Base-by-base conservation (phyloP, 2,113 vertebrate species). In the Gambusia holbrooki region DNA sequence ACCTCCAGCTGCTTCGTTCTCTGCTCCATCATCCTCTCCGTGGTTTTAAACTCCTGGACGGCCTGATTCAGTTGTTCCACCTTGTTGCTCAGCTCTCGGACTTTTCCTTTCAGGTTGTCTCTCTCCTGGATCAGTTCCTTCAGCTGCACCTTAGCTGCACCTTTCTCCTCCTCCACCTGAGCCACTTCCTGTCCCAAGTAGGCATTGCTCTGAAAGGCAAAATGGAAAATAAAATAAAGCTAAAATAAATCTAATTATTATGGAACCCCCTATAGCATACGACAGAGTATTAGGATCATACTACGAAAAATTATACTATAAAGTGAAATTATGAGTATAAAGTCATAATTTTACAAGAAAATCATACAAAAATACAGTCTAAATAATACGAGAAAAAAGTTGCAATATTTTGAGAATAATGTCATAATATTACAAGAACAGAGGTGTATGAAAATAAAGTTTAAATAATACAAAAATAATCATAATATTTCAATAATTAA, bases 1-100 rank as follows among this genome's bases (percentile, higher is more conserved):
- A 95, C 94, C 93, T 89, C 91, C 48, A 94, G 92, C 83, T 92
- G 90, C 74, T 92, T 89, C 12, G 85, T 71, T 27, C 80, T 88
- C 73, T 92, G 92, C 77, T 87, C 87, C 81, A 94, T 83, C 19
- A 82, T 90, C 4, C 80, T 88, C 89, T 94, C 91, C 11, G 87
- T 76, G 54, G 28, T 81, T 62, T 89, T 86, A 1, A 66, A 83
- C 73, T 95, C 89, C 76, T 91, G 90, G 70, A 92, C 66, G 6
- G 73, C 64, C 62, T 86, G 83, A 73, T 51, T 91, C 73, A 95
- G 90, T 58, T 91, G 85, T 62, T 91, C 92, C 78, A 93, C 84
- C 71, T 89, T 93, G 70, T 75, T 86, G 83, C 81, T 90, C 80
- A 93, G 84, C 10, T 90, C 89, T 62, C 85, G 76, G 51, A 89